Evolutionary conservation across 2,888 invertebrate species (phyloP), one percentile per base, ranked within the genome.

Genomic region (Macaria notata): DNA sequence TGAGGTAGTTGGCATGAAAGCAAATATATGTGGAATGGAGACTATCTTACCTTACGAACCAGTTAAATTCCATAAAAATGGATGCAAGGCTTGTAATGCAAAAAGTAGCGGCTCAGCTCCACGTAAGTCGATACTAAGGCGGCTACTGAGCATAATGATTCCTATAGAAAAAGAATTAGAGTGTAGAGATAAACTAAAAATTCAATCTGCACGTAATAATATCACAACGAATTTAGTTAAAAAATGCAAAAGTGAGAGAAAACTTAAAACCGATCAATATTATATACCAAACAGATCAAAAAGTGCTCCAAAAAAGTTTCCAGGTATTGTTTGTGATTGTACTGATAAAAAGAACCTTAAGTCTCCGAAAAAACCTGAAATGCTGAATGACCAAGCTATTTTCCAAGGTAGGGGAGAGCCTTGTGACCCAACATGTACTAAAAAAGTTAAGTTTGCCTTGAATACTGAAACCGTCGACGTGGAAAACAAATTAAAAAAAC

Each of bases 231-330:
- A 33, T 29, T 43, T 43, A 41, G 8, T 41, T 33, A 49, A 49
- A 5, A 49, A 49, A 49, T 49, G 42, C 29, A 43, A 33, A 43
- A 42, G 42, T 9, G 49, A 43, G 33, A 49, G 49, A 43, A 43
- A 33, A 9, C 31, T 33, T 33, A 7, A 43, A 8, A 31, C 6
- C 4, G 6, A 8, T 33, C 31, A 31, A 29, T 19, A 33, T 43
- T 49, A 42, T 43, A 30, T 43, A 33, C 49, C 49, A 19, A 43
- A 49, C 4, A 49, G 42, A 7, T 43, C 42, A 19, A 49, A 19
- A 8, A 49, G 49, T 31, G 49, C 43, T 8, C n/a, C n/a, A n/a
- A n/a, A n/a, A n/a, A 43, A 49, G 9, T 33, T 49, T 31, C 19
- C 7, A 36, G 33, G 5, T 36, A 6, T 7, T 6, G 33, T 6